Base-by-base conservation (phyloP, 2,113 vertebrate genomes). In the Pitta sordida region DNA sequence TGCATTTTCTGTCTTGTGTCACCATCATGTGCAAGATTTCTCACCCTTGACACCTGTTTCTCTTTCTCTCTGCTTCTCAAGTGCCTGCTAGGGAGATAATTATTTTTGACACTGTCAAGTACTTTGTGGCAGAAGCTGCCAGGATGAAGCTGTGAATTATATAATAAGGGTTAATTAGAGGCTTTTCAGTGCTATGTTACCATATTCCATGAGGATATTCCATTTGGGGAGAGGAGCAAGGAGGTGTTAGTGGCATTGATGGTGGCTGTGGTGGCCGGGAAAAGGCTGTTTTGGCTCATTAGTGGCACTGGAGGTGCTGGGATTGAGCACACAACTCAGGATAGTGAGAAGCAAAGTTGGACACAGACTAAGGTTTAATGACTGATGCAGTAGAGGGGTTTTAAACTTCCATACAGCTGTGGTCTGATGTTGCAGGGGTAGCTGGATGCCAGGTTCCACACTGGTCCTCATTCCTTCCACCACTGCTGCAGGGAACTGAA, bases 141-240 rank as follows among this genome's bases (percentile, higher is more conserved):
- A 83, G 69, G 70, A 95, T 86, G 49, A 93, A 95, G 81, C 76
- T 10, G 2, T 88, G 85, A 94, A 86, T 93, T 95, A 93, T 65
- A 81, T 96, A 91, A 96, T 94, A 84, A 95, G 73, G 19, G 41
- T 91, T 96, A 96, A 96, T 94, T 96, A 94, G 71, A 93, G 86
- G 76, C 37, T 78, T 85, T 95, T 83, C n/a, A 73, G 88, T 79
- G 43, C 85, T 91, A 12, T 74, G 63, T 91, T 90, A 68, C 60
- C 75, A 71, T 34, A 73, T 3, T 87, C 21, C 14, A 44, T 26
- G 59, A 94, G 23, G 15, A 65, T 4, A 9, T 63, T 29, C 20
- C 29, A 62, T 7, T 59, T 10, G 6, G 23, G 32, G 5, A 53
- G 30, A 91, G 21, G 30, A 62, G 30, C n/a, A 46, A 76, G 27